phyloP scores from a whole-genome alignment of 2,113 vertebrate genomes.

The human (Homo sapiens) region GRCh38 chr14:38733501-38734000 shows the following conservation, averaged over 20 bases:
- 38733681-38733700: neutral
- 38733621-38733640: neutral
- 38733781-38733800: neutral
- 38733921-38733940: neutral
- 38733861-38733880: neutral
- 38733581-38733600: neutral
- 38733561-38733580: neutral
- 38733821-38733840: neutral
- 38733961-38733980: neutral
- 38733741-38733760: neutral
- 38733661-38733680: neutral
- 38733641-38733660: neutral
- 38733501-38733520: slow-evolving; percentile 26
- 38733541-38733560: neutral
- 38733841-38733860: neutral
- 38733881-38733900: neutral
- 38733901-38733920: neutral
- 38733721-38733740: neutral
- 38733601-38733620: neutral
- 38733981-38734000: neutral
- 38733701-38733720: neutral
- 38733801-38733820: neutral
- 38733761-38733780: neutral
- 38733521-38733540: neutral
- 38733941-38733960: neutral